Conservation (phyloP, 2,797 vertebrate genomes). For the Pangasius larnaudii region DNA sequence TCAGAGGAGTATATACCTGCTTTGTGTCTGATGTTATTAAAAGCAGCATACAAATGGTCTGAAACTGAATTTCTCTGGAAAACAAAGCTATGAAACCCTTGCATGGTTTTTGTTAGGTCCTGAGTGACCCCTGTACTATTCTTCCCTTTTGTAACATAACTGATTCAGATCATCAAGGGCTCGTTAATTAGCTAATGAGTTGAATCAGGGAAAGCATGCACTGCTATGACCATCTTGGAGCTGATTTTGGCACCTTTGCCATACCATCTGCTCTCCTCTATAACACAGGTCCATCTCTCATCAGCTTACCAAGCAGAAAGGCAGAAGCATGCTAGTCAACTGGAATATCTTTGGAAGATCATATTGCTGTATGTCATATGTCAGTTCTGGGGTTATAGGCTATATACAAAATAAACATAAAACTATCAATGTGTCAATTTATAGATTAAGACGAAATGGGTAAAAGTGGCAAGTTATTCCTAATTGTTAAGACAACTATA, state of each 20-base stretch:
- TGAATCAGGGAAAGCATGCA: slow-evolving; percentile 40
- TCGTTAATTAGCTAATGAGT: slow-evolving; percentile 47
- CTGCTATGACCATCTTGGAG: slow-evolving; percentile 27
- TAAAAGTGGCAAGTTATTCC: neutral
- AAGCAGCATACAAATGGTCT: slow-evolving; percentile 1
- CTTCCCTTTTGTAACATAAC: slow-evolving; percentile 8
- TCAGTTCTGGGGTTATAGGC: neutral
- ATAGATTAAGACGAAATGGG: neutral
- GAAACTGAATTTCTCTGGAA: neutral
- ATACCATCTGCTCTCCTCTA: slow-evolving; percentile 41
- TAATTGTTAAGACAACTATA: neutral
- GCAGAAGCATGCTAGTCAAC: slow-evolving; percentile 17
- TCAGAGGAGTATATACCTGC: neutral
- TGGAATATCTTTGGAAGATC: neutral
- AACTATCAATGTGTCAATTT: neutral
- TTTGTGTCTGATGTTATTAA: neutral
- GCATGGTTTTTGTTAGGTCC: neutral
- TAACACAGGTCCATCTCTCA: slow-evolving; percentile 22
- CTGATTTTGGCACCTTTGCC: slow-evolving; percentile 33
- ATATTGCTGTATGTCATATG: neutral
- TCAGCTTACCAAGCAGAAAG: slow-evolving; percentile 31
- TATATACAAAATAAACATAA: neutral
- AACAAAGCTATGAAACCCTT: neutral
- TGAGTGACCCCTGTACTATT: neutral
- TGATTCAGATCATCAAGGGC: slow-evolving; percentile 36